Percentiles rank a stretch among this genome's conserved stretches.
Evolutionary conservation across 2,797 vertebrate genomes (phyloP).

Genomic region (Notolabrus celidotus): DNA sequence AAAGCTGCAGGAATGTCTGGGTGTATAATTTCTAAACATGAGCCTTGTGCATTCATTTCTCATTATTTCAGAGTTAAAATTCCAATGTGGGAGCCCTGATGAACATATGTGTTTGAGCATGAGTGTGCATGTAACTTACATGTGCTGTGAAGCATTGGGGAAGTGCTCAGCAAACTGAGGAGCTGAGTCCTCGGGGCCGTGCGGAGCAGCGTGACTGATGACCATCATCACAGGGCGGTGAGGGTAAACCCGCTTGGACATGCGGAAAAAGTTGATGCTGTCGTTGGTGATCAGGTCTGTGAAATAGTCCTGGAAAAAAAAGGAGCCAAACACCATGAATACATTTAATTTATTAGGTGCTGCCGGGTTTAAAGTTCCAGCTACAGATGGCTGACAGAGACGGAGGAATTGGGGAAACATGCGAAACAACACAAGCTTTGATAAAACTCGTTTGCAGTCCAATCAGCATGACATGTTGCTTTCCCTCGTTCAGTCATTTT

Average conservation of each 20-base stretch:
- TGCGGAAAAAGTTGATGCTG: constrained; percentile 95
- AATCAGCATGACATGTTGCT: constrained; percentile 71
- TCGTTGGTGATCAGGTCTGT: constrained; percentile 98
- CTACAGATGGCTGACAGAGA: constrained; percentile 9
- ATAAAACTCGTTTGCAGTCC: constrained; percentile 63
- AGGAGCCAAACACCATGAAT: constrained; percentile 10
- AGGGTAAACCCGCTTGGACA: constrained; percentile 94
- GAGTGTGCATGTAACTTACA: constrained; percentile 88
- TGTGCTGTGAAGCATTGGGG: constrained; percentile 96
- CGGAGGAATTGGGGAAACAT: constrained; percentile 17
- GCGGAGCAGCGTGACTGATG: constrained; percentile 96
- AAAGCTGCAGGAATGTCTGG: constrained; percentile 13
- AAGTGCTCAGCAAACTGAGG: constrained; percentile 92
- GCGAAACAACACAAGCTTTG: constrained; percentile 67
- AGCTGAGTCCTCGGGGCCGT: constrained; percentile 96
- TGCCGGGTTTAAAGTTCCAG: constrained; percentile 27
- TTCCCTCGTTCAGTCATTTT: constrained; percentile 73
- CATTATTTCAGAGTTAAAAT: constrained; percentile 1
- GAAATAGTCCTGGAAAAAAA: constrained; percentile 91
- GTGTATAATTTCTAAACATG: constrained; percentile 6
- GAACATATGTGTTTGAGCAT: constrained; percentile 10
- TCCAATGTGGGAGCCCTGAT: not conserved
- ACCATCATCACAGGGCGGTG: constrained; percentile 97
- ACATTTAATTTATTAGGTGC: not conserved
- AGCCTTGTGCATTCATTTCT: not conserved